phyloP scores from a whole-genome alignment of 2,888 invertebrate genomes.

The Arrhopalites spinosus region DNA sequence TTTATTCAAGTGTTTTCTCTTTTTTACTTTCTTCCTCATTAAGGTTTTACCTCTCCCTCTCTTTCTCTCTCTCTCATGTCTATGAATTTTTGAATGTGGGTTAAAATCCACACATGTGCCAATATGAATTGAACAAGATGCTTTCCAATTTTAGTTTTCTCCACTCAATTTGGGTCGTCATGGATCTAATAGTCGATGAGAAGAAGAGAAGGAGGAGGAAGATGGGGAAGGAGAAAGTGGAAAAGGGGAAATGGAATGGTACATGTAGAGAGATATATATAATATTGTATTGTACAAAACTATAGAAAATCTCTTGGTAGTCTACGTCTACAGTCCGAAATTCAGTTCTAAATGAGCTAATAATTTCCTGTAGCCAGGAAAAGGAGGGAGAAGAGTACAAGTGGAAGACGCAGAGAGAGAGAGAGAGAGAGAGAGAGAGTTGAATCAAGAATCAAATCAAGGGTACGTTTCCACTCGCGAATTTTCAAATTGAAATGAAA shows the following conservation, averaged over 20 bases:
- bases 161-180: background rate
- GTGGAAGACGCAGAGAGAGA: background rate
- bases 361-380: background rate
- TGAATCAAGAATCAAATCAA: slow-evolving; percentile 25
- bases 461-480: slow-evolving; percentile 21
- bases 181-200: background rate
- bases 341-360: background rate
- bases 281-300: too few species aligned
- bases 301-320: too few species aligned
- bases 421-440: slow-evolving; percentile 9
- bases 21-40: too few species aligned
- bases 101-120: too few species aligned
- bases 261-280: too few species aligned
- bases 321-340: too few species aligned
- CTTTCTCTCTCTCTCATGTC: too few species aligned
- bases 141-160: too few species aligned
- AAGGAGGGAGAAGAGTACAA: background rate
- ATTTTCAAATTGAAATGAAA: slow-evolving; percentile 30
- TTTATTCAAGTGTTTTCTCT: too few species aligned
- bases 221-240: background rate
- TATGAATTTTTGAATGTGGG: too few species aligned
- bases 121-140: too few species aligned
- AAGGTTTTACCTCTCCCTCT: too few species aligned
- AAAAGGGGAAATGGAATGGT: background rate
- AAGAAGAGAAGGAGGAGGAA: background rate